Evolutionary conservation across 2,113 vertebrate genomes (phyloP).

Genomic region (Rhinopomastus cyanomelas): DNA sequence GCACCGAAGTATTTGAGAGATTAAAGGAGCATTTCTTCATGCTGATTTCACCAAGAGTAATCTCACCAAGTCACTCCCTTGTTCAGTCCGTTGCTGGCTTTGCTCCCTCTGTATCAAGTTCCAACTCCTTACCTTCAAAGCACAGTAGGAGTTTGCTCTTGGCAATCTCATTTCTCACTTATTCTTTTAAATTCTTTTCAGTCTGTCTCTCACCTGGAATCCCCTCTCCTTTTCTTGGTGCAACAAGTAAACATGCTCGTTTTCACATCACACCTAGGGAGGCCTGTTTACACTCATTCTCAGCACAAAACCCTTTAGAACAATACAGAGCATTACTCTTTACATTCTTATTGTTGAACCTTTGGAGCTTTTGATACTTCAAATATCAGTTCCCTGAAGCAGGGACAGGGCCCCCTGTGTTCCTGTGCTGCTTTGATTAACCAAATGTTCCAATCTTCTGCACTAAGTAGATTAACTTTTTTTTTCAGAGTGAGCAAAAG

Average conservation of each 20-base stretch:
- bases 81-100: background rate
- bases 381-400: background rate
- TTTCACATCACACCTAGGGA: background rate
- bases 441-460: background rate
- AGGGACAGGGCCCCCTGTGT: background rate
- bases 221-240: background rate
- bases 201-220: constrained; percentile 10
- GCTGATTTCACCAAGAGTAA: constrained; percentile 38
- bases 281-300: background rate
- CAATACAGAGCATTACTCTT: background rate
- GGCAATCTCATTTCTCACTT: constrained; percentile 33
- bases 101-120: constrained; percentile 24
- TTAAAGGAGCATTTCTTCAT: constrained; percentile 34
- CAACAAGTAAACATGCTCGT: background rate
- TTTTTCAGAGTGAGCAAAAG: background rate
- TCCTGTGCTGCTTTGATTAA: background rate
- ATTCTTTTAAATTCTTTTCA: background rate
- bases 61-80: constrained; percentile 14
- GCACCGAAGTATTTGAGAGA: constrained; percentile 22
- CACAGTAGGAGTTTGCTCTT: constrained; percentile 2
- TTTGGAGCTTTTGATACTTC: background rate
- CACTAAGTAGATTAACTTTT: background rate
- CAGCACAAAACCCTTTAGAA: background rate
- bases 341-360: background rate
- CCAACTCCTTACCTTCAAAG: constrained; percentile 52